Conservation (phyloP, 1,140 invertebrate species). For the Araneus ventricosus region DNA sequence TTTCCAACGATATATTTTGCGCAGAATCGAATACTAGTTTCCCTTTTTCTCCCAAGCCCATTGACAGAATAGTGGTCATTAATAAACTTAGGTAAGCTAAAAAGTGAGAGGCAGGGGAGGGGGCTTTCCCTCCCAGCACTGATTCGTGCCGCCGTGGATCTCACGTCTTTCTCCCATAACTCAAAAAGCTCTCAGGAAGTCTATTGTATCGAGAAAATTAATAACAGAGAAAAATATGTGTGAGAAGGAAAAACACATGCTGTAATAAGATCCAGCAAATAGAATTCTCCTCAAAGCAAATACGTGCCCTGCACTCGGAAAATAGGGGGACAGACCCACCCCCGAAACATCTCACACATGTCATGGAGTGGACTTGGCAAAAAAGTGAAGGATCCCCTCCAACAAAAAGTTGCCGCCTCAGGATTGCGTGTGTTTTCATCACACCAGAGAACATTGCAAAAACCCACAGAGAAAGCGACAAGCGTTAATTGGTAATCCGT, state of each 20-base stretch:
- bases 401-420: constrained; percentile 11
- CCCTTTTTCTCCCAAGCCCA: not conserved
- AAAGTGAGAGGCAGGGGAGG: not conserved
- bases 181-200: constrained; percentile 58
- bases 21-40: too few species aligned
- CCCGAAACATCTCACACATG: not conserved
- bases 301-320: constrained; percentile 40
- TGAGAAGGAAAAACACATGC: constrained; percentile 20
- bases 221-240: constrained; percentile 36
- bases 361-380: not conserved
- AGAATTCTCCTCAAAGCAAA: constrained; percentile 30
- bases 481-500: constrained; percentile 49
- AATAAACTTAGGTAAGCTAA: not conserved
- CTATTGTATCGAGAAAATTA: constrained; percentile 53
- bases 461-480: constrained; percentile 17
- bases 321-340: not conserved
- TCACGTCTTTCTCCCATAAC: constrained; percentile 43
- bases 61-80: not conserved
- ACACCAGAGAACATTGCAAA: not conserved
- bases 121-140: not conserved
- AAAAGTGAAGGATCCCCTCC: not conserved
- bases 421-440: constrained; percentile 28
- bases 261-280: constrained; percentile 48
- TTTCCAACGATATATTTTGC: too few species aligned
- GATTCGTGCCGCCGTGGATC: not conserved